These are phyloP conservation scores for Drosophila seclusa DNA, from an alignment of 2,888 invertebrate species.

Conservation along the genomic window DNA sequence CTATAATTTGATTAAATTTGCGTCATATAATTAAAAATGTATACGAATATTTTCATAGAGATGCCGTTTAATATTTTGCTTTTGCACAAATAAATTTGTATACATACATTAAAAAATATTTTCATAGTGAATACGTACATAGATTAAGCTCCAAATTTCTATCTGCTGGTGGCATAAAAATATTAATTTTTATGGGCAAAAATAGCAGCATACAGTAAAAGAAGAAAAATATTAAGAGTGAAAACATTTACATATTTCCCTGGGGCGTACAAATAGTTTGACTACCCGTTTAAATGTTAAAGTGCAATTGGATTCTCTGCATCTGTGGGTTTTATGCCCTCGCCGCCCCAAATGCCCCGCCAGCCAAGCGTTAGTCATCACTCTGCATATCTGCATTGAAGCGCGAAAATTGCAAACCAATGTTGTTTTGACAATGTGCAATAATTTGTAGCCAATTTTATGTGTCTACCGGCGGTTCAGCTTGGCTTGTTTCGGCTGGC, in stretches of 20 bases:
- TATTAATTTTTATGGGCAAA: not conserved
- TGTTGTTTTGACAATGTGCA: constrained; percentile 84
- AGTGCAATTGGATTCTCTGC: constrained; percentile 47
- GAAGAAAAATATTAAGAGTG: not conserved
- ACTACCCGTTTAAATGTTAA: constrained; percentile 18
- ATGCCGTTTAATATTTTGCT: not conserved
- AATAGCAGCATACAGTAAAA: not conserved
- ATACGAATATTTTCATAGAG: not conserved
- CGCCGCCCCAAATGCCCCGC: constrained; percentile 3
- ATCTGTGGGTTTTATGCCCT: constrained; percentile 20
- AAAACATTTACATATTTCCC: constrained; percentile 25
- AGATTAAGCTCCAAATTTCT: not conserved
- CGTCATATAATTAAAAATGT: not conserved
- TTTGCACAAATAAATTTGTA: not conserved
- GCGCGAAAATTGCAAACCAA: constrained; percentile 84
- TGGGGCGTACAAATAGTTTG: constrained; percentile 43
- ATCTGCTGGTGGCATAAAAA: not conserved
- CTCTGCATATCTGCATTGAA: constrained; percentile 75
- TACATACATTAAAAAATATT: not conserved
- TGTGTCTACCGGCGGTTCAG: constrained; percentile 77
- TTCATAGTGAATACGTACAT: not conserved
- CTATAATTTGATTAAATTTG: not conserved
- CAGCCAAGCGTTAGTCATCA: constrained; percentile 40
- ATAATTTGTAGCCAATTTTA: constrained; percentile 81
- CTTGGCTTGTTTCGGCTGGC: constrained; percentile 61